phyloP scores from a whole-genome alignment of 2,113 vertebrate species.

The Dasyornis broadbenti region DNA sequence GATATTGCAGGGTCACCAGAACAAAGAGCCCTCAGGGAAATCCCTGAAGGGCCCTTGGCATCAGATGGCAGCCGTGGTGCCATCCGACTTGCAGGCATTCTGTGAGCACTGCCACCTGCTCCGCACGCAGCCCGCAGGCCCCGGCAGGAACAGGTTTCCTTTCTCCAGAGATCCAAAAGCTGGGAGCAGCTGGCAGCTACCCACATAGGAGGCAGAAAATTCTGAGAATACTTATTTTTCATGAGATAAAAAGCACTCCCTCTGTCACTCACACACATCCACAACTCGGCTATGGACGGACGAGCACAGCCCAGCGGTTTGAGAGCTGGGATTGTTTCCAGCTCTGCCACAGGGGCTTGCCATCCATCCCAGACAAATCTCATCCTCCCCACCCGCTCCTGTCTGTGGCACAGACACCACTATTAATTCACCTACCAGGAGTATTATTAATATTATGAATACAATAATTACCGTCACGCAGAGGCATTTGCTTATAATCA shows the following conservation, averaged over 20 bases:
- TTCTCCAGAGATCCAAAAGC: background rate
- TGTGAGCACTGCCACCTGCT: background rate
- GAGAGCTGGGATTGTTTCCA: background rate
- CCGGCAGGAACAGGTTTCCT: background rate
- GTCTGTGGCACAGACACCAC: background rate
- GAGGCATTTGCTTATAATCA: background rate
- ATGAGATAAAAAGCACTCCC: background rate
- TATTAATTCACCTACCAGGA: background rate
- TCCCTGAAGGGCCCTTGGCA: background rate
- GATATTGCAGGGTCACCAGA: background rate
- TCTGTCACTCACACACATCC: background rate
- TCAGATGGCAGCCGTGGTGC: background rate
- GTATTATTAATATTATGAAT: background rate
- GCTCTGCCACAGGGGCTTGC: background rate
- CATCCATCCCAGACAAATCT: background rate
- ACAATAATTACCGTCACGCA: background rate
- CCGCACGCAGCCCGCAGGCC: background rate
- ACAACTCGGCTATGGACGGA: background rate
- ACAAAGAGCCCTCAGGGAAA: background rate
- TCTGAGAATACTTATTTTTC: background rate
- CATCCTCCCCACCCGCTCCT: conserved; percentile 6
- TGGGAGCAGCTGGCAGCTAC: conserved; percentile 34
- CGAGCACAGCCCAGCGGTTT: background rate
- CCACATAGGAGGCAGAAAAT: background rate
- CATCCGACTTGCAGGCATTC: background rate